Base-by-base conservation (phyloP, 2,113 vertebrate genomes). In the Cheirogaleus medius region DNA sequence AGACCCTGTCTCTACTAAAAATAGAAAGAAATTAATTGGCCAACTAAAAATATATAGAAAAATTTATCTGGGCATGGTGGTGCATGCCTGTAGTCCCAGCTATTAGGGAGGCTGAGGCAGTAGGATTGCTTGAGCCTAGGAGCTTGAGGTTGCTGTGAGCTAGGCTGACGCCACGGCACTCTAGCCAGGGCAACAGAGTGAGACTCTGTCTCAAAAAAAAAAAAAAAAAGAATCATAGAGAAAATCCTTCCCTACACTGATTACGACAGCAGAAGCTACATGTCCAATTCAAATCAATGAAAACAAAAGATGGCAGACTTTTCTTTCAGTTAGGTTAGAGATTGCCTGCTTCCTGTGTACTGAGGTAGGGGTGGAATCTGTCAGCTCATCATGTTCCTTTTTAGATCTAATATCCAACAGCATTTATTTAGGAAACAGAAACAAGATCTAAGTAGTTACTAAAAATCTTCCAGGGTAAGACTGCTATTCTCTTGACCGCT, bases 351-450 rank as follows among this genome's bases (percentile, higher is more conserved):
- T 94, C 81, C 87, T 73, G 0, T 21, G 54, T 76, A 32, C 39
- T 44, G 1, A 88, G 27, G 42, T 6, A 0, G 32, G 44, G 8
- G 14, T 17, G 20, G 20, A 94, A 29, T 56, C 37, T 94, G 60
- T 82, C 39, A 85, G 39, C 14, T 88, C 32, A 81, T 1, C 54
- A 23, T 91, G 11, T 74, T 88, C 64, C 56, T 90, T 66, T 81
- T 87, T 27, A 74, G 64, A 78, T 80, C 34, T 94, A 76, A 90
- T 14, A 95, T 81, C 78, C 52, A 91, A 56, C 5, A 54, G 34
- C 5, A 82, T 92, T 96, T 92, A 58, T 85, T 91, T 81, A 91
- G 78, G 60, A 91, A 95, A 95, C 18, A 95, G 32, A 92, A 96
- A 86, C 13, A 74, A 90, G 23, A 87, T 68, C 56, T 90, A 84